Base-by-base conservation (phyloP, 2,888 invertebrate genomes). In the Habroteleia sp. region DNA sequence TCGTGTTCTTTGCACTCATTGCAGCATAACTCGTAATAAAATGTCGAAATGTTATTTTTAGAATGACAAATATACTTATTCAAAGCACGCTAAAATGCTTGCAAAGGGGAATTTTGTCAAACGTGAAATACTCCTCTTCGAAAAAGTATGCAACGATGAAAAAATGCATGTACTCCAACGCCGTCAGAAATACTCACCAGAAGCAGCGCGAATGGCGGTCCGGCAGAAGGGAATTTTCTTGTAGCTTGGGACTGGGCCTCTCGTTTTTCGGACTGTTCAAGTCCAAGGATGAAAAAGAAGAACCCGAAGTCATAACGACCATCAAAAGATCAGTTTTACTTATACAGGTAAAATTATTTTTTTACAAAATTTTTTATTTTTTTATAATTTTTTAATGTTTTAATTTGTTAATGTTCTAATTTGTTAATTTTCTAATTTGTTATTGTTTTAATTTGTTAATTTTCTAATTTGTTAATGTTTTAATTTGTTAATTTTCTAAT, bases 281-380 rank as follows among this genome's bases (percentile, higher is more conserved):
- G 6, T 91, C 92, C 72, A 33, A 71, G 41, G 84, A 89, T 41
- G 91, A 93, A 77, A 90, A 92, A 48, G 91, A 93, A 46, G 75
- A 80, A 13, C 80, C 85, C 52, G 94, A 95, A 82, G 89, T 96
- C 11, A 92, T 95, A 76, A 91, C 91, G 80, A 93, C 93, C 0
- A 93, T 97, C 63, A 96, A 96, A 89, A 91, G 94, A 77, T 95
- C 95, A 4, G 91, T 96, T 77, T 88, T 96, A 11, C 92, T 94
- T 76, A 94, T 94, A 52, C 93, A 95, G 88, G 90, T 90, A 88
- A 89, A 52, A 27, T n/a, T n/a, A n/a, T n/a, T n/a, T n/a, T n/a
- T n/a, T n/a, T n/a, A n/a, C n/a, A n/a, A n/a, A n/a, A n/a, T 20
- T n/a, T n/a, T n/a, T n/a, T n/a, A n/a, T n/a, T n/a, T n/a, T n/a